Conservation (phyloP, 2,888 invertebrate species). For the Melinaea menophilus region DNA sequence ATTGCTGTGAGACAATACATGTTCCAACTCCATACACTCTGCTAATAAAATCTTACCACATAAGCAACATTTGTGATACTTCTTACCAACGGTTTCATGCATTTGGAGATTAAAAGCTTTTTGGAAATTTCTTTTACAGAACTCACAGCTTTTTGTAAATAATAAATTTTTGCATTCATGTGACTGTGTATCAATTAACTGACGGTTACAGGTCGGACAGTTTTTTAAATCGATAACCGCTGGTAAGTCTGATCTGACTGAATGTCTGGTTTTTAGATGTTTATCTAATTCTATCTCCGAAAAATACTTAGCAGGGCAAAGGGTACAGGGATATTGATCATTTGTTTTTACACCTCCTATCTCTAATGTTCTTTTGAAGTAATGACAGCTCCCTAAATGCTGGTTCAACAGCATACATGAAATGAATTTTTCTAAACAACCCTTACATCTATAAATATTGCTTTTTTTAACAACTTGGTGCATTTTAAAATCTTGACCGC, state of each 20-base stretch:
- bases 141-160: slow-evolving; percentile 20
- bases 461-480: slow-evolving; percentile 7
- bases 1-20: slow-evolving; percentile 42
- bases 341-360: neutral
- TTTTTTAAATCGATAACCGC: slow-evolving; percentile 5
- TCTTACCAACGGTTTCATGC: slow-evolving; percentile 26
- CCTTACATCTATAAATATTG: slow-evolving; percentile 31
- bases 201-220: slow-evolving; percentile 9
- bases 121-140: slow-evolving; percentile 40
- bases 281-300: neutral
- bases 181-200: neutral
- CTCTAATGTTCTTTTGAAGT: slow-evolving; percentile 9
- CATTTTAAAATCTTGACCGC: slow-evolving; percentile 31
- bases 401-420: slow-evolving; percentile 33
- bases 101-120: slow-evolving; percentile 8
- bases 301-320: slow-evolving; percentile 26
- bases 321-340: slow-evolving; percentile 13
- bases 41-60: slow-evolving; percentile 31
- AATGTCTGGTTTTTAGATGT: slow-evolving; percentile 40
- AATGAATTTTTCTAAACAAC: slow-evolving; percentile 30
- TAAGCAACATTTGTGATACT: slow-evolving; percentile 32
- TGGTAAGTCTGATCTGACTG: slow-evolving; percentile 44
- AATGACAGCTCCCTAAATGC: slow-evolving; percentile 30
- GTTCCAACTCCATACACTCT: slow-evolving; percentile 41
- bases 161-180: slow-evolving; percentile 38